phyloP scores from a whole-genome alignment of 2,888 invertebrate species.

The Pandemis cinnamomeana region DNA sequence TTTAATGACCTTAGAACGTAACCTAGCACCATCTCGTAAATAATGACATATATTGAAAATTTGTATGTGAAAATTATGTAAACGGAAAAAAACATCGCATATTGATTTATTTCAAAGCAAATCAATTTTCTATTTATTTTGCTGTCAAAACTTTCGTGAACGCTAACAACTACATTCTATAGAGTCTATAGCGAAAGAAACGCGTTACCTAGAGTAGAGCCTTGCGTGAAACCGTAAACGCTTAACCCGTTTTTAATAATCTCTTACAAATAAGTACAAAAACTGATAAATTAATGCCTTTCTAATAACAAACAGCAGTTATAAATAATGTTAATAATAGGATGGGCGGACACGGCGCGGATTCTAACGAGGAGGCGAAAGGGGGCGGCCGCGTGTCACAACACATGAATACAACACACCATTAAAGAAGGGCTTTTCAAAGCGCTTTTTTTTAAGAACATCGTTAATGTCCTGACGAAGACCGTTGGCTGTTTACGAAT shows the following conservation, averaged over 20 bases:
- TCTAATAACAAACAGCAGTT: constrained; percentile 36
- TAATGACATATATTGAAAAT: no score
- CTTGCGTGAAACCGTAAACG: not conserved
- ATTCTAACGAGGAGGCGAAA: constrained; percentile 64
- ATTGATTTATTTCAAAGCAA: no score
- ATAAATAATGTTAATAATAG: constrained; percentile 27
- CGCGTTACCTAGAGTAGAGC: constrained; percentile 3
- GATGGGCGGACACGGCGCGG: constrained; percentile 45
- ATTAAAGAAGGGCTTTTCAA: constrained; percentile 12
- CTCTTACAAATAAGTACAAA: not conserved
- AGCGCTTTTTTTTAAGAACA: constrained; percentile 4
- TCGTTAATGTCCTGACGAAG: not conserved
- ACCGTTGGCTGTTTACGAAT: not conserved
- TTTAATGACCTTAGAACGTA: no score
- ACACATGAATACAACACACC: constrained; percentile 29
- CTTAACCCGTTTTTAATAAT: not conserved
- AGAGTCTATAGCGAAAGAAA: not conserved
- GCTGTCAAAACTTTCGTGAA: no score
- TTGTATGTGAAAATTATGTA: no score
- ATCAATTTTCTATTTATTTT: no score
- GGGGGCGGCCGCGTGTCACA: constrained; percentile 54
- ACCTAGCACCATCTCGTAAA: no score
- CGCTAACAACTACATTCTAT: no score
- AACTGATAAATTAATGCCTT: constrained; percentile 9
- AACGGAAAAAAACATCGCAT: no score